These are phyloP conservation scores for Drosophila kikkawai DNA, from an alignment of 1,140 invertebrate genomes.

Conservation along the genomic window DNA sequence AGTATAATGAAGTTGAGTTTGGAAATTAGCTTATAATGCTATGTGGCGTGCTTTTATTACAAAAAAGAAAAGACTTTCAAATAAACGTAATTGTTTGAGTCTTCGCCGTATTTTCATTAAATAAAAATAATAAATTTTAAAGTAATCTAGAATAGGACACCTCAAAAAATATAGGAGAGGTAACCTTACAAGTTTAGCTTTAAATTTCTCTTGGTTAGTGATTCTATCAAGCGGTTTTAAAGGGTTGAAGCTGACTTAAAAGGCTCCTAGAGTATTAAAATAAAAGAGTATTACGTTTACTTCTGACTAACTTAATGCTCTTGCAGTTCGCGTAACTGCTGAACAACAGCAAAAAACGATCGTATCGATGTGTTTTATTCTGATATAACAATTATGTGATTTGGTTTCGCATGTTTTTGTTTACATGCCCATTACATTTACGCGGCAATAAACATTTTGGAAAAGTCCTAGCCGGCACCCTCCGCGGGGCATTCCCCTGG, in stretches of 20 bases:
- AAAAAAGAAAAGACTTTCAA: neutral
- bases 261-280: no score
- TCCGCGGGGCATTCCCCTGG: neutral
- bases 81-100: no score
- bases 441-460: constrained; percentile 25
- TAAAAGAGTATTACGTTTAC: neutral
- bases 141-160: neutral
- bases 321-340: neutral
- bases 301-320: neutral
- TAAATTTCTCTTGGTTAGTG: neutral
- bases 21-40: neutral
- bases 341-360: neutral
- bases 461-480: neutral
- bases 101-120: neutral
- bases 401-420: constrained; percentile 24
- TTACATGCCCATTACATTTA: constrained; percentile 36
- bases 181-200: neutral
- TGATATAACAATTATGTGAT: constrained; percentile 18
- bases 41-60: no score
- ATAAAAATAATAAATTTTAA: neutral
- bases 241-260: neutral
- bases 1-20: neutral
- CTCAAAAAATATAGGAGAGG: neutral
- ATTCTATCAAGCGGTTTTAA: neutral
- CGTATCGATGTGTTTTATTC: constrained; percentile 3